Evolutionary conservation across 2,113 vertebrate species (phyloP).

Genomic region (Oriolus oriolus): DNA sequence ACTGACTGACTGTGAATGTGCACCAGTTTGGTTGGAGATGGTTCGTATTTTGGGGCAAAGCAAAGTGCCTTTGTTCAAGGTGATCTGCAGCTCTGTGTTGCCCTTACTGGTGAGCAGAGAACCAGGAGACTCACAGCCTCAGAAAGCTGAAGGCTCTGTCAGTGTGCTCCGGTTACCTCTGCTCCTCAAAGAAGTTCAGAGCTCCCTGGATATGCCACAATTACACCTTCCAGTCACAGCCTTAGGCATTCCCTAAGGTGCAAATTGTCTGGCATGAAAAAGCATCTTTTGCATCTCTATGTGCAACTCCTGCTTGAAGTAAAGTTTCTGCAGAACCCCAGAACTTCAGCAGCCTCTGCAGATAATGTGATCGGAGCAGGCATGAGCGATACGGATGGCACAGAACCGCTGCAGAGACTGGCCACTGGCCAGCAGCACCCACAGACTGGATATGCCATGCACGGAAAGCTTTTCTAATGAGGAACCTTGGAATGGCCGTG

Average conservation of each 20-base stretch:
- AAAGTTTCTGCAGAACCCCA: background rate
- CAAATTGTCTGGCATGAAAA: background rate
- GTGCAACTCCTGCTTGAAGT: background rate
- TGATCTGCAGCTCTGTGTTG: background rate
- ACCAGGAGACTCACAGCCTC: background rate
- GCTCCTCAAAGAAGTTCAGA: background rate
- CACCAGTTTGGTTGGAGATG: background rate
- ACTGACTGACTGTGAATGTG: background rate
- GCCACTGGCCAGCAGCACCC: background rate
- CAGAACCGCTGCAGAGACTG: background rate
- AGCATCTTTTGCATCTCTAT: background rate
- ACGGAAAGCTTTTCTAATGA: background rate
- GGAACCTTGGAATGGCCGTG: background rate
- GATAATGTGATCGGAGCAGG: background rate
- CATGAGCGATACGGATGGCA: background rate
- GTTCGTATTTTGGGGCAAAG: background rate
- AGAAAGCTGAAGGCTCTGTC: background rate
- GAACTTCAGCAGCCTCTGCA: background rate
- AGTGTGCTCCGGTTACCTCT: background rate
- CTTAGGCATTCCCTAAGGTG: background rate
- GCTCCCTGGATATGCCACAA: background rate
- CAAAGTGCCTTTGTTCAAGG: background rate
- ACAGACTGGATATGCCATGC: fast-evolving
- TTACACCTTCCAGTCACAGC: background rate
- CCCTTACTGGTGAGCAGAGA: background rate